Percentiles rank a stretch among this genome's conserved stretches.
Conservation (phyloP, 2,888 invertebrate genomes). For the Chrysomela aeneicollis region DNA sequence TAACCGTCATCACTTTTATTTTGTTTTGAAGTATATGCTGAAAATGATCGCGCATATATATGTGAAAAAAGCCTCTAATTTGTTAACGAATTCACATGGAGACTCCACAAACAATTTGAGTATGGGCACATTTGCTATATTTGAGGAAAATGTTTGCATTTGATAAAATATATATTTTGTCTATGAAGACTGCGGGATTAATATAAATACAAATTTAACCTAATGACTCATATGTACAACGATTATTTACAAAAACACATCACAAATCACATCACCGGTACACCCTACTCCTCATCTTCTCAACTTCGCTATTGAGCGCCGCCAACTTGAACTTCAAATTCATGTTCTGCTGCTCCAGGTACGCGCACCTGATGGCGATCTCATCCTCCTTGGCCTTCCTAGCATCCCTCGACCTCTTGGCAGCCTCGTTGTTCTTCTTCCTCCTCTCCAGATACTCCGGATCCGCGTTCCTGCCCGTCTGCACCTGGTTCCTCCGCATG, state of each 20-base stretch:
- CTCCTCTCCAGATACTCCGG: conserved; percentile 87
- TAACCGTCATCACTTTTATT: too few species aligned
- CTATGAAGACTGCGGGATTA: too few species aligned
- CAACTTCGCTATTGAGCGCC: conserved; percentile 44
- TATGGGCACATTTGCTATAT: too few species aligned
- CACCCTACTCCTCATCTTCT: conserved; percentile 33
- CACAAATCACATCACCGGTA: background rate
- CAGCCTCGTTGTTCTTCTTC: conserved; percentile 92
- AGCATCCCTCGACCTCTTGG: conserved; percentile 90
- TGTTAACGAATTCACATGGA: too few species aligned
- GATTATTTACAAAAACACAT: background rate
- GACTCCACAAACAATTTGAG: too few species aligned
- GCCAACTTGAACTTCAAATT: conserved; percentile 37
- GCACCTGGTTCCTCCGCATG: conserved; percentile 66
- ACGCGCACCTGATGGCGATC: conserved; percentile 85
- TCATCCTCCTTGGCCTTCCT: conserved; percentile 90
- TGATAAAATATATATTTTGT: too few species aligned
- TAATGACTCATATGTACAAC: background rate
- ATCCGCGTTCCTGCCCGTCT: conserved; percentile 61
- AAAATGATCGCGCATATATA: too few species aligned
- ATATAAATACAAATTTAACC: too few species aligned
- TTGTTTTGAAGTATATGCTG: too few species aligned
- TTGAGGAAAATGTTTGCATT: too few species aligned
- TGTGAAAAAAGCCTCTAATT: too few species aligned
- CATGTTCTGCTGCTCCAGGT: conserved; percentile 67